Percentiles rank a stretch among this genome's conserved stretches.
These are phyloP conservation scores for Athene noctua DNA, from an alignment of 2,113 vertebrate genomes.

Conservation along the genomic window DNA sequence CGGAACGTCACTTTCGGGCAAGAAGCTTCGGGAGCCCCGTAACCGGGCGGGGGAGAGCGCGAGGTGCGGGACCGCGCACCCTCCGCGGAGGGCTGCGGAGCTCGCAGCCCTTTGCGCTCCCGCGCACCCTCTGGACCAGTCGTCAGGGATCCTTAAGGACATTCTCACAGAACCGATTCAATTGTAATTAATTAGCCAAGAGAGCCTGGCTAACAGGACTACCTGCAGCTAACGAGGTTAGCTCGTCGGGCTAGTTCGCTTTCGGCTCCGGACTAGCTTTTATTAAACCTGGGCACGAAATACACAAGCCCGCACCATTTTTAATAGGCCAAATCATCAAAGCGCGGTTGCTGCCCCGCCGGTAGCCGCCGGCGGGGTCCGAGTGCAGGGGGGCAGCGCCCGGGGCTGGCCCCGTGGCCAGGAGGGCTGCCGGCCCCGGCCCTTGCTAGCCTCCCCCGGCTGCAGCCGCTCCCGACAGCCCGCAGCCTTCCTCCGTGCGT, in stretches of 20 bases:
- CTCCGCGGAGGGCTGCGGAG: background rate
- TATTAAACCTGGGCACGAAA: conserved; percentile 22
- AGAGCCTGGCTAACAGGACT: conserved; percentile 20
- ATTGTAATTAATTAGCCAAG: conserved; percentile 69
- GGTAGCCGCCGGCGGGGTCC: background rate
- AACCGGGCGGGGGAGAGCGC: background rate
- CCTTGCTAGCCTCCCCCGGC: background rate
- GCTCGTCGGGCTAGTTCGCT: background rate
- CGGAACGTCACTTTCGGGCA: background rate
- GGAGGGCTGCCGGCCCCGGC: too few relatives aligned
- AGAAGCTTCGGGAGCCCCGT: background rate
- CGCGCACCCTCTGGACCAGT: background rate
- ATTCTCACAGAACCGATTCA: conserved; percentile 35
- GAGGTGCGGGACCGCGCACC: background rate
- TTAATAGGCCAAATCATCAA: background rate
- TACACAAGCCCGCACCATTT: background rate
- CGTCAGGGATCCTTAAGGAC: conserved; percentile 16
- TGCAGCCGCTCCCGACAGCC: background rate
- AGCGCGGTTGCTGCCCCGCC: background rate
- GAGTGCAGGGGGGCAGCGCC: background rate
- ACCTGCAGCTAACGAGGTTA: conserved; percentile 33
- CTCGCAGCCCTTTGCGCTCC: background rate
- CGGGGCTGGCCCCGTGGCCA: background rate
- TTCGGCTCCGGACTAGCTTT: conserved; percentile 56
- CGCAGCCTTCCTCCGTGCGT: background rate